phyloP scores from a whole-genome alignment of 2,888 invertebrate species.

The Deilephila porcellus region DNA sequence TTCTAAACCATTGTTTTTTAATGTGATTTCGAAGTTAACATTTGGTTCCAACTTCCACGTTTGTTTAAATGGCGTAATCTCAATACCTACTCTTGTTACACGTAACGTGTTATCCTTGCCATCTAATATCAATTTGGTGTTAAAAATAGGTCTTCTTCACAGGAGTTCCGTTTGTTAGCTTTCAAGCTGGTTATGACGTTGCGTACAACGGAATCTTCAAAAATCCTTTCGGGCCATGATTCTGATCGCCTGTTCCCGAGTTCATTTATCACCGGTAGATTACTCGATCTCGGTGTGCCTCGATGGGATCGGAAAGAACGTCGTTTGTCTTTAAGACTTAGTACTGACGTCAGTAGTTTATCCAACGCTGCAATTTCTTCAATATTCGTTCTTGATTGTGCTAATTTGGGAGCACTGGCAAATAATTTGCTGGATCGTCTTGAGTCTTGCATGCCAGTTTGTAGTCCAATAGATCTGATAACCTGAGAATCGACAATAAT shows the following conservation, averaged over 20 bases:
- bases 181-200: slow-evolving; percentile 72
- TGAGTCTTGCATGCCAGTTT: slow-evolving; percentile 63
- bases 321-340: slow-evolving; percentile 77
- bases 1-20: too few species aligned
- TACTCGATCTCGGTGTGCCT: slow-evolving; percentile 69
- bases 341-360: slow-evolving; percentile 85
- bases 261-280: slow-evolving; percentile 60
- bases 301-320: slow-evolving; percentile 69
- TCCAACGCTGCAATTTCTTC: slow-evolving; percentile 87
- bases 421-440: slow-evolving; percentile 62
- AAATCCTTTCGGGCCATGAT: slow-evolving; percentile 77
- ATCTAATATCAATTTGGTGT: slow-evolving; percentile 63
- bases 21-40: too few species aligned
- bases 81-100: too few species aligned
- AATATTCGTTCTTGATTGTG: slow-evolving; percentile 61
- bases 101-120: neutral
- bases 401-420: slow-evolving; percentile 64
- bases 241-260: slow-evolving; percentile 61
- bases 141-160: slow-evolving; percentile 71
- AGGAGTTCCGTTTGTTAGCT: slow-evolving; percentile 63
- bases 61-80: too few species aligned
- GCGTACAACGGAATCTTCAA: slow-evolving; percentile 72
- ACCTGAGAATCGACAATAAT: slow-evolving; percentile 54
- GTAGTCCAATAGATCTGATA: slow-evolving; percentile 68
- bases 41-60: too few species aligned